Conservation (phyloP, 2,888 invertebrate species). For the Nomada fucata region DNA sequence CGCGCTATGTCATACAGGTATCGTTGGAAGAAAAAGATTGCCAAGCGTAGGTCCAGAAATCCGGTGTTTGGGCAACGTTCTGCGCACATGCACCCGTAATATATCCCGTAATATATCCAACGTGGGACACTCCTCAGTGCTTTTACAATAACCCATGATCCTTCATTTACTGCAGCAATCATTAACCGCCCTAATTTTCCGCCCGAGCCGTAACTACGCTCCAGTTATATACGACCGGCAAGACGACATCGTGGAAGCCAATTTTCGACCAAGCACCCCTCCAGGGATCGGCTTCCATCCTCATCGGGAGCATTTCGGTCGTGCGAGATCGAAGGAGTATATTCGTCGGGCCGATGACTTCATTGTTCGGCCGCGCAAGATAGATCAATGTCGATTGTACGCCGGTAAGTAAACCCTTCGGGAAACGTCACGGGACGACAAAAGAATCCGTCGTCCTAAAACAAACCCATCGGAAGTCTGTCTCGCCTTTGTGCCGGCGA, state of each 20-base stretch:
- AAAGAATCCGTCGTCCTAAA: constrained; percentile 62
- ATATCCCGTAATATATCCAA: too few relatives aligned
- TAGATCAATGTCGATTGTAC: constrained; percentile 43
- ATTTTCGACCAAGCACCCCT: background rate
- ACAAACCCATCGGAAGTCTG: constrained; percentile 68
- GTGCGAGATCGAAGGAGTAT: constrained; percentile 9
- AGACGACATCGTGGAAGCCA: background rate
- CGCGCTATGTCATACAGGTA: too few relatives aligned
- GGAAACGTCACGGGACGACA: constrained; percentile 56
- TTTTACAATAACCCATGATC: too few relatives aligned
- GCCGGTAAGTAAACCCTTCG: constrained; percentile 45
- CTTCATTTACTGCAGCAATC: too few relatives aligned
- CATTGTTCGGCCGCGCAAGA: constrained; percentile 48
- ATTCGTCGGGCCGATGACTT: constrained; percentile 31
- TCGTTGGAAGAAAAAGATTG: too few relatives aligned
- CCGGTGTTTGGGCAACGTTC: background rate
- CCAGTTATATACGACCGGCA: too few relatives aligned
- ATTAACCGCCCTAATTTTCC: too few relatives aligned
- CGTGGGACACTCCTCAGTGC: too few relatives aligned
- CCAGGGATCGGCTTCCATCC: background rate
- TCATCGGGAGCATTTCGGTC: background rate
- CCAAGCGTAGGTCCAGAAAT: too few relatives aligned
- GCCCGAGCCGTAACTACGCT: too few relatives aligned
- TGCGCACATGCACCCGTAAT: too few relatives aligned
- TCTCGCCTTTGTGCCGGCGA: constrained; percentile 59